These are phyloP conservation scores for Tolmerus cingulatus DNA, from an alignment of 2,888 invertebrate genomes.

Conservation along the genomic window DNA sequence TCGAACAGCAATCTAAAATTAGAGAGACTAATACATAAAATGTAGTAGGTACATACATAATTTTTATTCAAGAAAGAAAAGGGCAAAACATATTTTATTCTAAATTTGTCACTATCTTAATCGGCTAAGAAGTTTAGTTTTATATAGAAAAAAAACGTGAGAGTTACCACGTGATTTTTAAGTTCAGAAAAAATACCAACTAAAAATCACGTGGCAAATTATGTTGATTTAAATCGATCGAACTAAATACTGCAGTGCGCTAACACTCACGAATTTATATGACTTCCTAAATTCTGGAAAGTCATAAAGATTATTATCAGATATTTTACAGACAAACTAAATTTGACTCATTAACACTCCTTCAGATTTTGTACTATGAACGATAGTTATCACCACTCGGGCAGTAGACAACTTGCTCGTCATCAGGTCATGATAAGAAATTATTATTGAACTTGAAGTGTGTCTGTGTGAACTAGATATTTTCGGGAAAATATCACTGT, in stretches of 20 bases:
- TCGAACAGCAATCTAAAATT: not conserved
- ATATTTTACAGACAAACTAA: not conserved
- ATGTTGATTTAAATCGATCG: not conserved
- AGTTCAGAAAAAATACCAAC: not conserved
- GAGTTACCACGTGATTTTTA: not conserved
- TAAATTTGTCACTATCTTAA: not conserved
- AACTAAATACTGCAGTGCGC: not conserved
- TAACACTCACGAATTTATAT: not conserved
- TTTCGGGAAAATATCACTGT: too few species aligned
- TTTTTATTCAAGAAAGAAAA: not conserved
- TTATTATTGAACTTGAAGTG: not conserved
- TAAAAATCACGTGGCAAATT: not conserved
- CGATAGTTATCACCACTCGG: not conserved
- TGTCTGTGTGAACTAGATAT: not conserved
- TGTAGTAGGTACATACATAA: not conserved
- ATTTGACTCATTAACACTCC: not conserved
- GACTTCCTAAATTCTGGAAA: not conserved
- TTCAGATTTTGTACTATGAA: not conserved
- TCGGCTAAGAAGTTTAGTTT: not conserved
- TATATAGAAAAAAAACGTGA: not conserved
- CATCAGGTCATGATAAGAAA: not conserved
- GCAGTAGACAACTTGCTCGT: not conserved
- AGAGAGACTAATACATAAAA: not conserved
- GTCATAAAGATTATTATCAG: not conserved
- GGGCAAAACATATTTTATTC: not conserved